Percentiles rank a stretch among this genome's conserved stretches.
Evolutionary conservation across 2,888 invertebrate species (phyloP).

Genomic region (Lamellibrachia columna): DNA sequence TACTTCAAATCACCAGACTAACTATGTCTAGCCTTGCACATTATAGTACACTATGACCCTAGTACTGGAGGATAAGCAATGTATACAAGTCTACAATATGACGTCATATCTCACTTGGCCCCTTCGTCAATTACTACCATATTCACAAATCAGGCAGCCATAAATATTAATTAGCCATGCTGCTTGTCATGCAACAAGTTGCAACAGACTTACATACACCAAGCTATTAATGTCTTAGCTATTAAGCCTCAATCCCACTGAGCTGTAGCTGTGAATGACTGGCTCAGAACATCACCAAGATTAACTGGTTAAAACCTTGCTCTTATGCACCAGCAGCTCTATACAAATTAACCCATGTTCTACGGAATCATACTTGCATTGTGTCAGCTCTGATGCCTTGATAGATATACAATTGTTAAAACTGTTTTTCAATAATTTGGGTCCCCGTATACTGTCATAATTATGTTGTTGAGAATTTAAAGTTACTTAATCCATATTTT

Average conservation of each 20-base stretch:
- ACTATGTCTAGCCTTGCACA: not conserved
- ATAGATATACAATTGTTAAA: no score
- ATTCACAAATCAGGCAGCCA: not conserved
- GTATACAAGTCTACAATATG: not conserved
- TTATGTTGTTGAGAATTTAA: no score
- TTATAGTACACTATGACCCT: not conserved
- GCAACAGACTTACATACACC: not conserved
- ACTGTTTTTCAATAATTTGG: no score
- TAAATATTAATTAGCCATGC: not conserved
- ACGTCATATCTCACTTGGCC: not conserved
- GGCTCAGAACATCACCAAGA: not conserved
- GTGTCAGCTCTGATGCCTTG: no score
- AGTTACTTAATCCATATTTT: no score
- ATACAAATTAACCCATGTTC: not conserved
- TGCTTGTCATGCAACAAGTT: not conserved
- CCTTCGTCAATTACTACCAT: not conserved
- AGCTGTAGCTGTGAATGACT: not conserved
- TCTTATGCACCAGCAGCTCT: not conserved
- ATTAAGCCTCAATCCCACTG: not conserved
- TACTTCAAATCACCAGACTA: not conserved
- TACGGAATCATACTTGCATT: not conserved
- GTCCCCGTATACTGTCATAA: no score
- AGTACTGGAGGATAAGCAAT: not conserved
- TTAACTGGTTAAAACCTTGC: not conserved
- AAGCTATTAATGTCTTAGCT: not conserved